phyloP scores from a whole-genome alignment of 2,797 vertebrate genomes.

The Gallinago solitaria region DNA sequence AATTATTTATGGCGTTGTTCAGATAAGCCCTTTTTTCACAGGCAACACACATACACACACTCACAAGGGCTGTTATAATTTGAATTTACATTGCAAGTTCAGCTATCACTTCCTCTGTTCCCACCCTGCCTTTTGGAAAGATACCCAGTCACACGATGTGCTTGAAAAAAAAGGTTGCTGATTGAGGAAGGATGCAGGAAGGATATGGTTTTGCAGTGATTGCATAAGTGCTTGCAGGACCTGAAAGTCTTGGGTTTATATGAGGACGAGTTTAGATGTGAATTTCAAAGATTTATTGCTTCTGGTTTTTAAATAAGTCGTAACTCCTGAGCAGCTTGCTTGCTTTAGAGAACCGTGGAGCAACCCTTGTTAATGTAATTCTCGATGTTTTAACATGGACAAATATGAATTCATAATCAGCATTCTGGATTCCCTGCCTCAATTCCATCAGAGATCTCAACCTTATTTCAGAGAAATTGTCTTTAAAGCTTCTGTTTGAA shows the following conservation, averaged over 20 bases:
- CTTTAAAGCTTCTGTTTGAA: neutral
- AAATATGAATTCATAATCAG: neutral
- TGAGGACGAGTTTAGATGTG: conserved; percentile 8
- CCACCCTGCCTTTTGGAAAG: conserved; percentile 62
- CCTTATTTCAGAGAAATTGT: neutral
- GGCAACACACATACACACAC: neutral
- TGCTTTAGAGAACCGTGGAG: neutral
- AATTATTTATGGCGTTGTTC: conserved; percentile 18
- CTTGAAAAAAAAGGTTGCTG: conserved; percentile 40
- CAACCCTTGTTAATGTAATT: neutral
- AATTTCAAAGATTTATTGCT: conserved; percentile 16
- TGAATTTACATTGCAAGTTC: conserved; percentile 53
- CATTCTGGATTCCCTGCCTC: neutral
- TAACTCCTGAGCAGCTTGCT: neutral
- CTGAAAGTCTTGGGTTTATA: neutral
- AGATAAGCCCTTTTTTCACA: conserved; percentile 47
- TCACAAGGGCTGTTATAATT: conserved; percentile 39
- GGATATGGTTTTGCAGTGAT: conserved; percentile 55
- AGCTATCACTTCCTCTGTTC: conserved; percentile 55
- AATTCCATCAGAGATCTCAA: neutral
- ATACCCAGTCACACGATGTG: conserved; percentile 38
- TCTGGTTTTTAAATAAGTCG: neutral
- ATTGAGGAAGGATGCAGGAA: conserved; percentile 69
- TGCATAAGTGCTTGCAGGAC: neutral
- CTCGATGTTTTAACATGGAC: neutral